Evolutionary conservation across 35 echinoderm and acorn worm species (phyloP).

Genomic region (Ophioderma brevispina): DNA sequence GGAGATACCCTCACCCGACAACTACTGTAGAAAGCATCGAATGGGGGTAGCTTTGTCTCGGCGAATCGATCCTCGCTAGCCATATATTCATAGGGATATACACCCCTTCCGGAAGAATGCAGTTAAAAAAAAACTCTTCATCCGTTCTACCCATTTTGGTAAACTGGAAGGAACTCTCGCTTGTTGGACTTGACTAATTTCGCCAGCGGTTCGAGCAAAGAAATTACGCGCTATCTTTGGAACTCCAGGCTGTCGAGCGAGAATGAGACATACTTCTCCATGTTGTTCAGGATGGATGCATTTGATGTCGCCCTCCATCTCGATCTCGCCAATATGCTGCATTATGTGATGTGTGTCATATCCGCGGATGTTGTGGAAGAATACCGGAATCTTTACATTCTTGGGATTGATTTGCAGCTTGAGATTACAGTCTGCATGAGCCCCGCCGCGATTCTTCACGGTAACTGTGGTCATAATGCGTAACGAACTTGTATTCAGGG

Average conservation of each 20-base stretch:
- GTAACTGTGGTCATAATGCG: conserved; percentile 55
- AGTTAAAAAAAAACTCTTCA: background rate
- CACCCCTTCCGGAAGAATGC: conserved; percentile 22
- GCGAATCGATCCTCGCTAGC: conserved; percentile 5
- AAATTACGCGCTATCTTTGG: conserved; percentile 20
- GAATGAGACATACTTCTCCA: conserved; percentile 61
- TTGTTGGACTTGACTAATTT: conserved; percentile 31
- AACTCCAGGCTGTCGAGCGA: background rate
- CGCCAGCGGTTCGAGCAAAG: conserved; percentile 14
- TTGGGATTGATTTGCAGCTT: conserved; percentile 35
- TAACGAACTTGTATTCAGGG: conserved; percentile 9
- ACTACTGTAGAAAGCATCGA: conserved; percentile 10
- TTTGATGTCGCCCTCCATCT: conserved; percentile 37
- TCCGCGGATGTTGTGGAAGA: conserved; percentile 49
- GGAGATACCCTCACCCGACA: conserved; percentile 17
- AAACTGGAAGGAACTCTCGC: conserved; percentile 25
- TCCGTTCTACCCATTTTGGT: conserved; percentile 13
- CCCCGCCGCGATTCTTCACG: background rate
- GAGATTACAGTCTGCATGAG: conserved; percentile 33
- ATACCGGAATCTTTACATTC: conserved; percentile 37
- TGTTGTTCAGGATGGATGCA: conserved; percentile 56
- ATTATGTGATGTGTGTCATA: conserved; percentile 54
- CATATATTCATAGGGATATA: conserved; percentile 57
- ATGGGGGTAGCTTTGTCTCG: conserved; percentile 14
- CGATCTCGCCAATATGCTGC: conserved; percentile 38